phyloP scores from a whole-genome alignment of 2,888 invertebrate species.

The Pammene fasciana region DNA sequence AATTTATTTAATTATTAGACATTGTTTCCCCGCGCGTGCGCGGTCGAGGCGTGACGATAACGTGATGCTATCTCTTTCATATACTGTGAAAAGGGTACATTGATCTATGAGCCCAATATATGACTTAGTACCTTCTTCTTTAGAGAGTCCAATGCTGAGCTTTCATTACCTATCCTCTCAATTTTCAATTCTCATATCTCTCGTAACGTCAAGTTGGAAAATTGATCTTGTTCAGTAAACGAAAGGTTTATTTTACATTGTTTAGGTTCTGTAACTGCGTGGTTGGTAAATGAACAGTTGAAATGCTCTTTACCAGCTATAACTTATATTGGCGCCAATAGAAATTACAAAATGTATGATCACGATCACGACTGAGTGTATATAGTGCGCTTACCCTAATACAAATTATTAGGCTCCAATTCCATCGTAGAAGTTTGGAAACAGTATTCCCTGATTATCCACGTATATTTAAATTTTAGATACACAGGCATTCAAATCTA shows the following conservation, averaged over 20 bases:
- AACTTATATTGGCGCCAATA: conserved; percentile 35
- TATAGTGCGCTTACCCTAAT: conserved; percentile 9
- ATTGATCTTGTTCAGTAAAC: not conserved
- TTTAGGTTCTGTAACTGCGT: not conserved
- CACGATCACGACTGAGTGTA: conserved; percentile 15
- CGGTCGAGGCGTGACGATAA: conserved; percentile 37
- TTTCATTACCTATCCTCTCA: conserved; percentile 6
- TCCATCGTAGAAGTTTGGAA: not conserved
- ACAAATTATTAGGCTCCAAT: not conserved
- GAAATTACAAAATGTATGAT: conserved; percentile 28
- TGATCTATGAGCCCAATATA: not conserved
- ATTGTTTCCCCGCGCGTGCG: conserved; percentile 40
- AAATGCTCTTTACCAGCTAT: conserved; percentile 24
- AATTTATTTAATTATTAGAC: conserved; percentile 41
- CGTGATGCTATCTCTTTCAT: conserved; percentile 26
- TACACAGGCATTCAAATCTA: no score
- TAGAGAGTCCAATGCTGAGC: not conserved
- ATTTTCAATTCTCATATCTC: not conserved
- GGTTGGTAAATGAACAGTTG: not conserved
- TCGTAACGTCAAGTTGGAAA: not conserved
- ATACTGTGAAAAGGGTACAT: conserved; percentile 3
- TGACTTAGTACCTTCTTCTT: conserved; percentile 15
- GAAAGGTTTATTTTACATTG: not conserved
- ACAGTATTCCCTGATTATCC: not conserved
- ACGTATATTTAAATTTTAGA: no score